Conservation (phyloP, 2,113 vertebrate genomes). For the Neogobius melanostomus region DNA sequence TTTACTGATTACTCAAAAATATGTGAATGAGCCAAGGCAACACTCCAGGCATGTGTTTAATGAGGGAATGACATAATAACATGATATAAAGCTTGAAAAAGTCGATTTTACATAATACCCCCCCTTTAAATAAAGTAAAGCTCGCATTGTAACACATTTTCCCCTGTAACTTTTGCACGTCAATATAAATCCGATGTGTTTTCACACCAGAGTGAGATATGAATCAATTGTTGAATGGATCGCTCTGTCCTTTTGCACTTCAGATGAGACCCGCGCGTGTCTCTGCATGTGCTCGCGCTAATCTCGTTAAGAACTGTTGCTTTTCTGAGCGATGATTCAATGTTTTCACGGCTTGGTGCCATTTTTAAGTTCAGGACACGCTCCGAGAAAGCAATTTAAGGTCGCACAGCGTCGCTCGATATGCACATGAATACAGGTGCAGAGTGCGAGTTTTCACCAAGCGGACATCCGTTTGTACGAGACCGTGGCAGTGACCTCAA, state of each 20-base stretch:
- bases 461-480: conserved; percentile 28
- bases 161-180: not conserved
- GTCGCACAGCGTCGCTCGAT: not conserved
- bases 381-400: conserved; percentile 16
- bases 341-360: conserved; percentile 46
- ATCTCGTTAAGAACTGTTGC: conserved; percentile 57
- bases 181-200: not conserved
- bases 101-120: too few species aligned
- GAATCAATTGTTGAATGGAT: conserved; percentile 26
- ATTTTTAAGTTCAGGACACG: conserved; percentile 41
- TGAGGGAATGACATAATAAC: too few species aligned
- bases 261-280: conserved; percentile 36
- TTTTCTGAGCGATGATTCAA: conserved; percentile 56
- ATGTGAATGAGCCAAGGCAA: too few species aligned
- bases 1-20: too few species aligned
- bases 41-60: too few species aligned
- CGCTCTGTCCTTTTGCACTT: conserved; percentile 52
- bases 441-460: conserved; percentile 5
- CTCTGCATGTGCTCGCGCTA: conserved; percentile 26
- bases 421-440: conserved; percentile 19
- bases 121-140: too few species aligned
- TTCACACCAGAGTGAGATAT: conserved; percentile 1
- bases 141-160: too few species aligned
- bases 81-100: too few species aligned
- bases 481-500: conserved; percentile 49